Evolutionary conservation across 2,113 vertebrate species (phyloP).

Genomic region (Callionymus lyra): DNA sequence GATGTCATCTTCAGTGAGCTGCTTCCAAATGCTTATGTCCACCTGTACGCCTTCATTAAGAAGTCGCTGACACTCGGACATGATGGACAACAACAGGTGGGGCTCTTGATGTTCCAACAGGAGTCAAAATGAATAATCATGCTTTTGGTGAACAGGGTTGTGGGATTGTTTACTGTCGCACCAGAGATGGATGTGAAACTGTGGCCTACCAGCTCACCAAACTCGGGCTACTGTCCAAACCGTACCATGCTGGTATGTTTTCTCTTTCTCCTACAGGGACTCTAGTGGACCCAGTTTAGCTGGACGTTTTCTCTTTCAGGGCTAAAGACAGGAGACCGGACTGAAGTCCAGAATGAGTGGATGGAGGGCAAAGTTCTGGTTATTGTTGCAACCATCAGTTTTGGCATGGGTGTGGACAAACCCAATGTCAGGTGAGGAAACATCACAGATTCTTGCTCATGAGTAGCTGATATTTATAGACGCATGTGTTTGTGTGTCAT

Average conservation of each 20-base stretch:
- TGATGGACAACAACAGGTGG: conserved; percentile 35
- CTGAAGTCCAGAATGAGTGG: conserved; percentile 83
- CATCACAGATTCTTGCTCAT: not conserved
- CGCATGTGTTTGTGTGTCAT: not conserved
- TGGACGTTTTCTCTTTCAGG: conserved; percentile 53
- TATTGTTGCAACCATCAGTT: conserved; percentile 96
- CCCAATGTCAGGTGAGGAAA: conserved; percentile 81
- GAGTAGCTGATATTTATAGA: not conserved
- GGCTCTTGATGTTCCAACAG: not conserved
- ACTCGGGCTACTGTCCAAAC: conserved; percentile 78
- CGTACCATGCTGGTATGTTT: conserved; percentile 88
- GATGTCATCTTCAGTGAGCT: conserved; percentile 88
- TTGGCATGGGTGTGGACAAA: conserved; percentile 98
- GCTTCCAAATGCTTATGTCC: conserved; percentile 70
- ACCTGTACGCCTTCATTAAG: conserved; percentile 80
- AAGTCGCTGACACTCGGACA: conserved; percentile 64
- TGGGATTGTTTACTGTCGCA: conserved; percentile 95
- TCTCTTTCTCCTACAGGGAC: not conserved
- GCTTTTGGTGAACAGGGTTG: conserved; percentile 69
- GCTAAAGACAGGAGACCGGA: conserved; percentile 80
- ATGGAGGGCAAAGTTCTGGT: conserved; percentile 87
- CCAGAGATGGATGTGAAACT: conserved; percentile 84
- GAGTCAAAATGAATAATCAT: not conserved
- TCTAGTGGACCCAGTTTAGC: not conserved
- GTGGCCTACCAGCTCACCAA: conserved; percentile 81